Base-by-base conservation (phyloP, 2,888 invertebrate genomes). In the Phytoseiulus persimilis region DNA sequence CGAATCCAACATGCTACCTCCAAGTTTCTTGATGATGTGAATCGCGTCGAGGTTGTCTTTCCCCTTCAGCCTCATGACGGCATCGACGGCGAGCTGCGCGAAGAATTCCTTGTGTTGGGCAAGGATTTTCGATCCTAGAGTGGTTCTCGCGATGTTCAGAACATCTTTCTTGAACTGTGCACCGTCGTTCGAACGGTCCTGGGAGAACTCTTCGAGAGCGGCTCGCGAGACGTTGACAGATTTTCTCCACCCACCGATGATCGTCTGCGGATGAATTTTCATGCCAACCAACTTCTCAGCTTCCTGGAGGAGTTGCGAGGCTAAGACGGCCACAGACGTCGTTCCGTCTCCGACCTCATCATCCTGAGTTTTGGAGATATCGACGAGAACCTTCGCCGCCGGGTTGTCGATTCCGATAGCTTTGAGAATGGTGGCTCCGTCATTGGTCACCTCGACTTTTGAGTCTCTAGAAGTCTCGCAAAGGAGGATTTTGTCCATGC, bases 271-370 rank as follows among this genome's bases (percentile, higher is more conserved):
- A 93, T 99, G 99, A 91, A 99, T 95, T 93, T 98, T 98, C 93
- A 96, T 96, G 90, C 96, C 95, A 90, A 99, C 94, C 90, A 99
- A 93, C 92, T 96, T 96, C 93, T 99, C 99, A 31, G 99, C 99
- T 94, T 98, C 98, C 92, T 96, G 95, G 32, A 99, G 94, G 90
- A 99, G 93, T 93, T 99, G 99, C 90, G 98, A 95, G 91, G 99
- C 99, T 94, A 95, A 93, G 83, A 98, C 99, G 90, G 98, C 97
- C 0, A 99, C 99, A 0, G 99, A 99, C 83, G 99, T 99, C n/a
- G 99, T 99, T 28, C 99, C 99, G 94, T 99, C 99, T 87, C 99
- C 99, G 90, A 99, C 99, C 94, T 99, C 99, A 92, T 98, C 98
- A 94, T 99, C 99, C 93, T 99, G 99, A 2, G 98, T 98, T 93